Evolutionary conservation across 2,113 vertebrate genomes (phyloP).

Genomic region (Hydropotes inermis): DNA sequence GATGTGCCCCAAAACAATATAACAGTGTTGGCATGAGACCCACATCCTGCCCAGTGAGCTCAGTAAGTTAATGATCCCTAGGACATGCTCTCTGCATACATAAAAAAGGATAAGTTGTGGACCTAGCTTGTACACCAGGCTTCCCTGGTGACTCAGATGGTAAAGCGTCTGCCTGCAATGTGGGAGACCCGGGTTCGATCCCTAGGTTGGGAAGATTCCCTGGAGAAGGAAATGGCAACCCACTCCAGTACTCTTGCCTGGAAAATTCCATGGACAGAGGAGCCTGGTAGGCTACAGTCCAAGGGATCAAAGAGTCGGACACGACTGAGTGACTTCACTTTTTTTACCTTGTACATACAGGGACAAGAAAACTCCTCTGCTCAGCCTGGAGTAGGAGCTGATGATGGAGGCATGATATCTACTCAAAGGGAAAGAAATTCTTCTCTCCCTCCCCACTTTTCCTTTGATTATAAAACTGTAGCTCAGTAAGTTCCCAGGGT

Average conservation of each 20-base stretch:
- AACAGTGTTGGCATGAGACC: not conserved
- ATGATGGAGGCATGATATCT: not conserved
- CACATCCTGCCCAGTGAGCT: not conserved
- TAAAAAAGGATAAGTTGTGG: not conserved
- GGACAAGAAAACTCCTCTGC: not conserved
- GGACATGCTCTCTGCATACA: not conserved
- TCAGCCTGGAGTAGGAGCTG: not conserved
- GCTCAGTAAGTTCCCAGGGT: not conserved
- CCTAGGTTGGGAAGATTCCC: not conserved
- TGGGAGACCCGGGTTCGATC: rapidly evolving
- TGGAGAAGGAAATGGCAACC: not conserved
- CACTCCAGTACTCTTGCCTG: not conserved
- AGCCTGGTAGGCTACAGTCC: not conserved
- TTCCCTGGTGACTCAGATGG: not conserved
- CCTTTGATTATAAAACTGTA: not conserved
- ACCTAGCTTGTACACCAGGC: not conserved
- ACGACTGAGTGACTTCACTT: not conserved
- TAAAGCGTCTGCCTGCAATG: not conserved
- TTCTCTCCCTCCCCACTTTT: not conserved
- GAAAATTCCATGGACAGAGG: not conserved
- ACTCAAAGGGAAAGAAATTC: not conserved
- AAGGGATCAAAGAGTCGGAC: not conserved
- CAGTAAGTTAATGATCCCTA: not conserved
- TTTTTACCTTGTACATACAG: not conserved
- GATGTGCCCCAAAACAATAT: not conserved